Evolutionary conservation across 2,888 invertebrate genomes (phyloP).

Genomic region (Sisyra terminalis): DNA sequence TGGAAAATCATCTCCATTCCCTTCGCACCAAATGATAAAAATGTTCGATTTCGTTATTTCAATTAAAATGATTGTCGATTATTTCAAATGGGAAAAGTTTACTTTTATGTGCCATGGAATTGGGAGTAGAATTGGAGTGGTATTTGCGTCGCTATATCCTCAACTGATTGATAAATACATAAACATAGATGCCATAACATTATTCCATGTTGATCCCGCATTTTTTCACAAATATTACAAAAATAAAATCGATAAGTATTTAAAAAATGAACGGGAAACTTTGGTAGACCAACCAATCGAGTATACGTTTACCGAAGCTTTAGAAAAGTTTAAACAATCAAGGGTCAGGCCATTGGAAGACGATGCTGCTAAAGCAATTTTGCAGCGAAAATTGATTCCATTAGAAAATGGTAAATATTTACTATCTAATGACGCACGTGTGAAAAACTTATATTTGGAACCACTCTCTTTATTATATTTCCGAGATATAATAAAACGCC

Average conservation of each 20-base stretch:
- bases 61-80: slow-evolving; percentile 18
- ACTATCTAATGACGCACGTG: slow-evolving; percentile 38
- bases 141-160: slow-evolving; percentile 26
- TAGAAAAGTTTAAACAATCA: slow-evolving; percentile 28
- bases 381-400: slow-evolving; percentile 29
- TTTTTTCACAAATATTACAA: slow-evolving; percentile 19
- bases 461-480: slow-evolving; percentile 23
- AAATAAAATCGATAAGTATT: slow-evolving; percentile 23
- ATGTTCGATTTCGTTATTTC: slow-evolving; percentile 27
- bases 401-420: slow-evolving; percentile 29
- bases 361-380: slow-evolving; percentile 30
- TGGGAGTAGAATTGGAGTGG: slow-evolving; percentile 30
- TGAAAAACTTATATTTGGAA: slow-evolving; percentile 24
- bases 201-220: slow-evolving; percentile 15
- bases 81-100: slow-evolving; percentile 20
- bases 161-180: slow-evolving; percentile 26
- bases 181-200: slow-evolving; percentile 25
- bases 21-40: slow-evolving; percentile 22
- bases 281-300: slow-evolving; percentile 15
- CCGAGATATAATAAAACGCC: slow-evolving; percentile 20
- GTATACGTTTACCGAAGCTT: slow-evolving; percentile 29
- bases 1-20: slow-evolving; percentile 37
- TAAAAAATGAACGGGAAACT: slow-evolving; percentile 18
- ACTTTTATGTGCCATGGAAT: slow-evolving; percentile 27
- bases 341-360: slow-evolving; percentile 24